Evolutionary conservation across 2,113 vertebrate genomes (phyloP).

Genomic region (Hippotragus niger): DNA sequence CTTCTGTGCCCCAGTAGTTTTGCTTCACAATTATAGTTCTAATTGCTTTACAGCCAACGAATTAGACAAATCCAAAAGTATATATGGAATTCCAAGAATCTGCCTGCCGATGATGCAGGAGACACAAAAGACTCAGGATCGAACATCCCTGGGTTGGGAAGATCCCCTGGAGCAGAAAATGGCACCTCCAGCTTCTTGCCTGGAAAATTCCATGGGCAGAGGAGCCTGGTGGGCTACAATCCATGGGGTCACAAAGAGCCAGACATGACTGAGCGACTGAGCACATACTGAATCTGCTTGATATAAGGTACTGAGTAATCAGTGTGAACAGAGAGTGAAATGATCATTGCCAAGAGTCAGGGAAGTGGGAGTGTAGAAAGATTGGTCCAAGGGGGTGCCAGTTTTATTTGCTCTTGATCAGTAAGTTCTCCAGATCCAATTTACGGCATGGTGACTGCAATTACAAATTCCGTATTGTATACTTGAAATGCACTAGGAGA

Average conservation of each 20-base stretch:
- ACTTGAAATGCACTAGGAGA: neutral
- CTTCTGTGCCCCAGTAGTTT: neutral
- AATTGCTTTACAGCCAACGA: neutral
- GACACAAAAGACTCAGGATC: neutral
- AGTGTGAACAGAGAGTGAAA: neutral
- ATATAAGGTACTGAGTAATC: neutral
- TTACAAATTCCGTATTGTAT: neutral
- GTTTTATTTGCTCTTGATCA: neutral
- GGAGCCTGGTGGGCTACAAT: neutral
- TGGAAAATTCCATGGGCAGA: neutral
- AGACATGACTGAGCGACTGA: neutral
- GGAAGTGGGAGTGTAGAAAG: neutral
- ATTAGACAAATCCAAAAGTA: neutral
- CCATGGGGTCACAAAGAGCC: neutral
- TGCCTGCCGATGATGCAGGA: neutral
- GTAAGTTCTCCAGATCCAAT: neutral
- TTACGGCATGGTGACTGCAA: neutral
- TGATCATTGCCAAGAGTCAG: neutral
- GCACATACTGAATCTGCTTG: neutral
- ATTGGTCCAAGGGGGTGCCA: neutral
- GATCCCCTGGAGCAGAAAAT: neutral
- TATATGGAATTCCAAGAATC: neutral
- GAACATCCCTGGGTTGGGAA: neutral
- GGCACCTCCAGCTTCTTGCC: neutral
- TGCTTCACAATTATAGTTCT: neutral